Base-by-base conservation (phyloP, 2,888 invertebrate genomes). In the Hipparchia sbordonii region DNA sequence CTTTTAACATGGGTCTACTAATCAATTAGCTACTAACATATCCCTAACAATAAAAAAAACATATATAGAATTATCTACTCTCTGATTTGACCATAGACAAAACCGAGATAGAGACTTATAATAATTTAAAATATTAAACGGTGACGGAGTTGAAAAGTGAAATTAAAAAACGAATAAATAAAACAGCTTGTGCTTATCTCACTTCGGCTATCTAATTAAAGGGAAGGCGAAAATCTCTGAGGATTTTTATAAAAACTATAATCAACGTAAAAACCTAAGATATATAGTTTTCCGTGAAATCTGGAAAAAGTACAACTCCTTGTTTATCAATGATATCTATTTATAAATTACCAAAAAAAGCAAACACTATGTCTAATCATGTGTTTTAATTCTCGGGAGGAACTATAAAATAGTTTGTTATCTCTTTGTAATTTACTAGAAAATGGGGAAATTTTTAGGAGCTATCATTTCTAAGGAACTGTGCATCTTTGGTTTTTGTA, bases 1-100 rank as follows among this genome's bases (percentile, higher is more conserved):
- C 87, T 93, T 93, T 93, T 93, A 93, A 93, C 92, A 92, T 93
- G 93, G 93, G 93, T 82, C 80, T 89, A 93, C 93, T 93, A 93
- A 93, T 93, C 79, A 80, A 79, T 81, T 87, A 89, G 88, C 83
- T 82, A 92, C 93, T 93, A 93, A 93, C 91, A 81, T 72, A 82
- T 80, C 83, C 78, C 71, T 84, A 84, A 84, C 82, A 79, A 76
- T 76, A 72, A 74, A 77, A 79, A 74, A 79, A 39, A 39, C 39
- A 2, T 72, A 77, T 62, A 76, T 45, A 60, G 39, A 75, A 76
- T 76, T 72, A 77, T 78, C 80, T 74, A 80, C 75, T 80, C 52
- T 33, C 48, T 9, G 52, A 63, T 33, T 46, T 70, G n/a, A 56
- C 12, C 9, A 56, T 62, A 52, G 39, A 62, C 7, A 62, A 56